Conservation (phyloP, 2,888 invertebrate species). For the Abscondita cerata region DNA sequence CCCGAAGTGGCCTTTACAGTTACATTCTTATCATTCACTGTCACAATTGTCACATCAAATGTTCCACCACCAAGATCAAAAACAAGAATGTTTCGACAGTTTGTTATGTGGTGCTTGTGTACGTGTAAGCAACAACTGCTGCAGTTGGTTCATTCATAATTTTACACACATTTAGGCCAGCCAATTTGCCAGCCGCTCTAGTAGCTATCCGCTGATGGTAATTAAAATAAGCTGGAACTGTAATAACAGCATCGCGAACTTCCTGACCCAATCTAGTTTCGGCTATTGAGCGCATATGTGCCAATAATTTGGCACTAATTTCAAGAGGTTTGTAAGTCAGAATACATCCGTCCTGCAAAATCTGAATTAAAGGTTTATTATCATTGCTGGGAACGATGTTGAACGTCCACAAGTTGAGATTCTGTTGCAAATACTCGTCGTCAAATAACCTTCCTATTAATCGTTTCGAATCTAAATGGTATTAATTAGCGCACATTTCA, state of each 20-base stretch:
- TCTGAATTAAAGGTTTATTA: conserved; percentile 72
- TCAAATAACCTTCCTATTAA: conserved; percentile 81
- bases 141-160: conserved; percentile 92
- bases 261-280: conserved; percentile 73
- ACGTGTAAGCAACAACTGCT: conserved; percentile 86
- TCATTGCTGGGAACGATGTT: conserved; percentile 68
- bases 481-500: conserved; percentile 77
- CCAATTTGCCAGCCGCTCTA: conserved; percentile 85
- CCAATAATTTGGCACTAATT: conserved; percentile 82
- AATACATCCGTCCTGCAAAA: conserved; percentile 73
- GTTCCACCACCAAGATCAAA: conserved; percentile 85
- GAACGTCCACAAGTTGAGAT: conserved; percentile 87
- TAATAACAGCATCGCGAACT: conserved; percentile 75
- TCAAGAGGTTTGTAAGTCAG: conserved; percentile 82
- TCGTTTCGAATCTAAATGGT: conserved; percentile 72
- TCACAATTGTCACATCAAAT: conserved; percentile 89
- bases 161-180: conserved; percentile 84
- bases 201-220: conserved; percentile 83
- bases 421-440: conserved; percentile 76
- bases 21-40: conserved; percentile 80
- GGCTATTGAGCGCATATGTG: conserved; percentile 82
- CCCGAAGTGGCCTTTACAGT: conserved; percentile 81
- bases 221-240: conserved; percentile 83
- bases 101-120: conserved; percentile 72
- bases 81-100: conserved; percentile 74